Conservation (phyloP, 2,797 vertebrate genomes). For the Phrynocephalus forsythii region DNA sequence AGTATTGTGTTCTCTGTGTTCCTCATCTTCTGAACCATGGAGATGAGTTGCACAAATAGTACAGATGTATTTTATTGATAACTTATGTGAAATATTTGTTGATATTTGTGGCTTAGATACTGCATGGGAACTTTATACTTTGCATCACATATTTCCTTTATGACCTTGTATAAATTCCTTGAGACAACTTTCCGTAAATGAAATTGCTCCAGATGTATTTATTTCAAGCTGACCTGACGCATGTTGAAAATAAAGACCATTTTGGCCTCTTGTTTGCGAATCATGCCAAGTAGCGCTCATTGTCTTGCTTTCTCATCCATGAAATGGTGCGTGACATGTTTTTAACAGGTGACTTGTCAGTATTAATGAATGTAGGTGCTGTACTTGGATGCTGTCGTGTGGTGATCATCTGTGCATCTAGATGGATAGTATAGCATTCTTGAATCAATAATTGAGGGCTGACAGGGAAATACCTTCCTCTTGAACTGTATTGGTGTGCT, state of each 20-base stretch:
- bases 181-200: constrained; percentile 9
- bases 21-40: neutral
- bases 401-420: constrained; percentile 9
- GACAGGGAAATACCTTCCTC: neutral
- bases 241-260: neutral
- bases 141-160: neutral
- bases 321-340: neutral
- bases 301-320: neutral
- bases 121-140: neutral
- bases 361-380: constrained; percentile 13
- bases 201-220: constrained; percentile 4
- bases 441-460: constrained; percentile 13
- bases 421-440: neutral
- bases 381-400: neutral
- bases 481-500: neutral
- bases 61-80: neutral
- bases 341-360: constrained; percentile 17
- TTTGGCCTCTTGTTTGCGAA: constrained; percentile 7
- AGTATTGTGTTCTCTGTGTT: neutral
- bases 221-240: neutral
- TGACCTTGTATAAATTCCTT: constrained; percentile 25
- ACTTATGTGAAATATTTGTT: neutral
- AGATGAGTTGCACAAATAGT: neutral
- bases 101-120: neutral
- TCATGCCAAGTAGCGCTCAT: neutral